Percentiles rank a stretch among this genome's conserved stretches.
These are phyloP conservation scores for Sycophila sp. DNA, from an alignment of 1,140 invertebrate species.

Conservation along the genomic window DNA sequence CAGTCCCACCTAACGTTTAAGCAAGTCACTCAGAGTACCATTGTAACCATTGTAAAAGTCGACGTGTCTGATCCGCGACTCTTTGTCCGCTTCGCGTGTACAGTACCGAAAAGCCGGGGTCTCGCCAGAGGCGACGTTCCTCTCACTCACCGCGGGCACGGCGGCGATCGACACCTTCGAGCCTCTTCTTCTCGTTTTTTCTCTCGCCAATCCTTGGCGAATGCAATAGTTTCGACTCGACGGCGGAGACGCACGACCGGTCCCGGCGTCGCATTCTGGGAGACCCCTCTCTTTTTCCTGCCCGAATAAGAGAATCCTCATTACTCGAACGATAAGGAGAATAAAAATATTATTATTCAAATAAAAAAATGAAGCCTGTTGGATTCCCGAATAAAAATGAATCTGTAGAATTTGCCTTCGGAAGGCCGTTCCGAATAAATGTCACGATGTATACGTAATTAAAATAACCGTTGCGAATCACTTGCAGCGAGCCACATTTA, in stretches of 20 bases:
- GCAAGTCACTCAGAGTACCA: constrained; percentile 6
- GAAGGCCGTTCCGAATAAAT: not conserved
- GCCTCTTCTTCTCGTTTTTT: not conserved
- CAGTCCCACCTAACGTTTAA: constrained; percentile 28
- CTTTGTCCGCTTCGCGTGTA: constrained; percentile 37
- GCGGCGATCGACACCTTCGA: not conserved
- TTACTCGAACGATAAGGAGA: not conserved
- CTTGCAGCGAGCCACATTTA: not conserved
- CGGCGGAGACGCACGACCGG: not conserved
- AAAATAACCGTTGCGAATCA: not conserved
- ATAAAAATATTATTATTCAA: no score
- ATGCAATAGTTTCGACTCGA: not conserved
- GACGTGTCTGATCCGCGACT: constrained; percentile 22
- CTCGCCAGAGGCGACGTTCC: not conserved
- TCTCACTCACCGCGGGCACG: not conserved
- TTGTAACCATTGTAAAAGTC: constrained; percentile 2
- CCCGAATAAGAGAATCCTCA: not conserved
- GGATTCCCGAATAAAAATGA: not conserved
- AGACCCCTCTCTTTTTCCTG: not conserved
- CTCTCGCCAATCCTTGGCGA: not conserved
- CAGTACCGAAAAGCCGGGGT: constrained; percentile 1
- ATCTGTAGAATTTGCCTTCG: not conserved
- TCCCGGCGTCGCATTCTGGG: not conserved
- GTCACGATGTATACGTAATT: constrained; percentile 21
- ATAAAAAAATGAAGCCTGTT: no score